Evolutionary conservation across 2,888 invertebrate species (phyloP).

Genomic region (Athripsodes cinereus): DNA sequence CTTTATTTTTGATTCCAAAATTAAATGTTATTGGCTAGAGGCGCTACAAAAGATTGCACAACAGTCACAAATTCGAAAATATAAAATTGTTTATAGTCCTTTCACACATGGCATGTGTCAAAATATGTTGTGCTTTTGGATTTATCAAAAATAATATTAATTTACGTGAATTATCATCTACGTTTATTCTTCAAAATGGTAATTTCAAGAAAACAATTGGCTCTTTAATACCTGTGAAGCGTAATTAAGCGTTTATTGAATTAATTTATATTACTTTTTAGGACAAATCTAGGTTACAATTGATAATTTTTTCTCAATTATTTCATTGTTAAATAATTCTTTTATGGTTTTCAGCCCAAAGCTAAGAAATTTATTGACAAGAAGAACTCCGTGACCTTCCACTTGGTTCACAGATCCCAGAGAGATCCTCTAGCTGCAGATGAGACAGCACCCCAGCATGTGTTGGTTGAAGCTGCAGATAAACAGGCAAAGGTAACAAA

Average conservation of each 20-base stretch:
- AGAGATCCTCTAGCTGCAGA: slow-evolving; percentile 86
- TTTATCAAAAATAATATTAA: too few species aligned
- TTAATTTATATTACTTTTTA: too few species aligned
- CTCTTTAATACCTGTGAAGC: too few species aligned
- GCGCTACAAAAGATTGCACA: too few species aligned
- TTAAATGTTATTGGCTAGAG: too few species aligned
- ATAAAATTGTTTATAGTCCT: slow-evolving; percentile 9
- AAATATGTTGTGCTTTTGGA: neutral
- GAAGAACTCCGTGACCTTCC: slow-evolving; percentile 86
- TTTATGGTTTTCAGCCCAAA: slow-evolving; percentile 48
- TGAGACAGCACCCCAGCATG: slow-evolving; percentile 82
- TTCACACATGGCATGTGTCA: slow-evolving; percentile 23
- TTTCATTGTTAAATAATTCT: neutral
- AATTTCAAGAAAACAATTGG: neutral
- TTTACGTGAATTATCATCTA: too few species aligned
- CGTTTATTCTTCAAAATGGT: slow-evolving; percentile 11
- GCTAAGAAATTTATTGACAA: slow-evolving; percentile 85
- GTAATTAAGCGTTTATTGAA: too few species aligned
- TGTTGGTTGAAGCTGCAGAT: slow-evolving; percentile 57
- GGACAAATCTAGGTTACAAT: too few species aligned
- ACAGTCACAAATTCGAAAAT: too few species aligned
- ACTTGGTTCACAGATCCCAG: slow-evolving; percentile 89
- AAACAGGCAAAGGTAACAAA: slow-evolving; percentile 38
- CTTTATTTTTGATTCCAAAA: too few species aligned
- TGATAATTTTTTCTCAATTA: too few species aligned